These are phyloP conservation scores for Hylaeus volcanicus DNA, from an alignment of 1,140 invertebrate genomes.

Conservation along the genomic window DNA sequence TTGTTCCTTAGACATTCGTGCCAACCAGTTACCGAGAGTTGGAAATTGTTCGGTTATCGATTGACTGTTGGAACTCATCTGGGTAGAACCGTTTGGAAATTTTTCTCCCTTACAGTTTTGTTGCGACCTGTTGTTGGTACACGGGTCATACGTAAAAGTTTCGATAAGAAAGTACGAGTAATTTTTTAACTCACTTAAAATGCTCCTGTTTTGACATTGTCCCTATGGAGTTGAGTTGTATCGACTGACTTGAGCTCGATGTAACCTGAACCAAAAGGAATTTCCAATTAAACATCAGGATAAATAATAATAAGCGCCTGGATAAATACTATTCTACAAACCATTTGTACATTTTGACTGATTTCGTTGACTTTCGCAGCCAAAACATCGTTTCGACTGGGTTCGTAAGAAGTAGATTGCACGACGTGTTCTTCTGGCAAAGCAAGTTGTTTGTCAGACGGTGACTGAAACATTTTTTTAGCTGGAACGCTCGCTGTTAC, in stretches of 20 bases:
- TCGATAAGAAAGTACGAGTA: neutral
- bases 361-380: neutral
- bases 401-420: neutral
- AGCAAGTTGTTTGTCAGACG: neutral
- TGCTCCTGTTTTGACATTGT: conserved; percentile 26
- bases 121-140: conserved; percentile 4
- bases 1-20: conserved; percentile 60
- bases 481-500: neutral
- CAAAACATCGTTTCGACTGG: neutral
- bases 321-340: neutral
- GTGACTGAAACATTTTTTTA: neutral
- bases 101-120: conserved; percentile 29
- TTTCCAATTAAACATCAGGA: neutral
- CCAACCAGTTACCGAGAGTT: conserved; percentile 72
- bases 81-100: neutral
- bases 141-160: neutral
- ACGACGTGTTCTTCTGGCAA: neutral
- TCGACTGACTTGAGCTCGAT: conserved; percentile 25
- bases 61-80: conserved; percentile 24
- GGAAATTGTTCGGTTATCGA: conserved; percentile 72
- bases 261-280: conserved; percentile 31
- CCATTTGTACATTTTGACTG: neutral
- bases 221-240: conserved; percentile 8
- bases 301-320: neutral
- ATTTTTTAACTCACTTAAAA: conserved; percentile 25